phyloP scores from a whole-genome alignment of 2,113 vertebrate genomes.

The Phylloscopus trochilus region DNA sequence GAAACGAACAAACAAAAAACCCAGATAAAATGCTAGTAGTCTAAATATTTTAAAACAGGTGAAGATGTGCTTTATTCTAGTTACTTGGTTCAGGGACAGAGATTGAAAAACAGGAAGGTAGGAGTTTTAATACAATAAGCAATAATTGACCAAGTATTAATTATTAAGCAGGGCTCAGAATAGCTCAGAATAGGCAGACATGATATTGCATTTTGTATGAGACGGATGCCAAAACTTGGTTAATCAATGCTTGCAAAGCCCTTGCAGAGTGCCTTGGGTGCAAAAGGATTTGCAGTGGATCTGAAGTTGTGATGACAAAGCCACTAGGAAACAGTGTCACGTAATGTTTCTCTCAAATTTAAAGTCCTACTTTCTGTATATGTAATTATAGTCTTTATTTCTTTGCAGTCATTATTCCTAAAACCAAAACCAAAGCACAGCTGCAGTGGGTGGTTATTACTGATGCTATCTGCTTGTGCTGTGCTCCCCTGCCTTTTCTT shows the following conservation, averaged over 20 bases:
- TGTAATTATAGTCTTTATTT: not conserved
- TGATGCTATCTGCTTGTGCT: not conserved
- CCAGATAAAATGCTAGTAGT: not conserved
- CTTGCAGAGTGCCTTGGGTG: not conserved
- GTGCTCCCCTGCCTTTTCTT: not conserved
- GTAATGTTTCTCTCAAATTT: not conserved
- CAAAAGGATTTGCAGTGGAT: not conserved
- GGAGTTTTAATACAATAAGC: not conserved
- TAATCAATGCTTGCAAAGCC: constrained; percentile 5
- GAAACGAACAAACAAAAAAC: not conserved
- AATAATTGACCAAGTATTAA: not conserved
- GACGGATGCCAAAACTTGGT: not conserved
- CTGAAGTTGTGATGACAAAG: not conserved
- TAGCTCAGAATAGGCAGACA: not conserved
- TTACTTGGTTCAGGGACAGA: not conserved
- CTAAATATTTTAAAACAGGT: not conserved
- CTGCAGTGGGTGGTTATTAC: not conserved
- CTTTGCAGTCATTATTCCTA: not conserved
- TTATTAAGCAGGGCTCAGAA: not conserved
- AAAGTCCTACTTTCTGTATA: not conserved
- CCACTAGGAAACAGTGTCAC: not conserved
- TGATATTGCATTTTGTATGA: constrained; percentile 3
- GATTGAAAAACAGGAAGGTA: not conserved
- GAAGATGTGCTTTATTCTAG: not conserved
- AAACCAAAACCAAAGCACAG: not conserved